Conservation (phyloP, 1,140 invertebrate genomes). For the Sesamia nonagrioides region DNA sequence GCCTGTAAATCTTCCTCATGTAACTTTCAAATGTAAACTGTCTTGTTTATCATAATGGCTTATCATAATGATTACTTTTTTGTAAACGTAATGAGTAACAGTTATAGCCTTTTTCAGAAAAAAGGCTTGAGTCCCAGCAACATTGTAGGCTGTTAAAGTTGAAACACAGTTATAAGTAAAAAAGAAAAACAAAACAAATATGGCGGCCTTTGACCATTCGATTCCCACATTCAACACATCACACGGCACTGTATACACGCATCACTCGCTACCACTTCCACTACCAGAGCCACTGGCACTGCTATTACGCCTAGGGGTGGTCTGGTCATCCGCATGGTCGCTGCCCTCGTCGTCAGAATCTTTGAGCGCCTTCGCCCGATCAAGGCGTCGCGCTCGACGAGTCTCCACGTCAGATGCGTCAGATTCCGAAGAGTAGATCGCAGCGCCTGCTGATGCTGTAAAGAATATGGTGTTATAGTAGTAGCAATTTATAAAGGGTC, state of each 20-base stretch:
- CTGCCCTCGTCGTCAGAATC: conserved; percentile 93
- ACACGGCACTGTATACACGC: not conserved
- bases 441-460: conserved; percentile 88
- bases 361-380: conserved; percentile 94
- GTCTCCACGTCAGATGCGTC: conserved; percentile 96
- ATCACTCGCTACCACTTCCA: conserved; percentile 69
- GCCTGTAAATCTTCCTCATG: too few relatives aligned
- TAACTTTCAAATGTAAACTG: too few relatives aligned
- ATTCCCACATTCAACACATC: not conserved
- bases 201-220: too few relatives aligned
- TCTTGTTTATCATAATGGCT: too few relatives aligned
- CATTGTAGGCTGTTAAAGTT: too few relatives aligned
- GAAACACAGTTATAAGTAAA: too few relatives aligned
- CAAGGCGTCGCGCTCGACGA: conserved; percentile 91
- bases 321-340: conserved; percentile 66
- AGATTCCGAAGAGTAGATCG: conserved; percentile 97
- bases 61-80: too few relatives aligned
- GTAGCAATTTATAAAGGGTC: too few relatives aligned
- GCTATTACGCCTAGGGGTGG: conserved; percentile 60
- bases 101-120: too few relatives aligned
- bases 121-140: too few relatives aligned
- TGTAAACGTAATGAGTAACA: too few relatives aligned
- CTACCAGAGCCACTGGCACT: conserved; percentile 66
- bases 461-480: not conserved
- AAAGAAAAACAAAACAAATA: too few relatives aligned